Base-by-base conservation (phyloP, 2,797 vertebrate genomes). In the Mus spretus region DNA sequence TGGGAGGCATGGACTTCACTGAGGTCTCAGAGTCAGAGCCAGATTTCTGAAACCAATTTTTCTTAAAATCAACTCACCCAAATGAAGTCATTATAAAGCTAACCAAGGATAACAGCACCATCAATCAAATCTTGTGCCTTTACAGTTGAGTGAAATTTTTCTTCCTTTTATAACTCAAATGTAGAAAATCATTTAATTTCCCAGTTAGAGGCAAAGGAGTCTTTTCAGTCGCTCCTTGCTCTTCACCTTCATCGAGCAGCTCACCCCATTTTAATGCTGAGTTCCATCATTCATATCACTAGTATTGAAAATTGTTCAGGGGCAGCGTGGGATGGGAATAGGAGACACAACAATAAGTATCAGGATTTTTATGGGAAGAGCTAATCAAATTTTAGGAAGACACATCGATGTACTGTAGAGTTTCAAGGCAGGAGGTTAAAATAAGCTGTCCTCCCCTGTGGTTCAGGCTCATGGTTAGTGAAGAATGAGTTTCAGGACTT, bases 81-180 rank as follows among this genome's bases (percentile, higher is more conserved):
- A 91, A 95, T 6, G 85, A 96, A 97, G 93, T 92, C 92, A 97
- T 74, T 97, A 94, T 86, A 75, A 65, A 93, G 93, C 95, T 97
- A 98, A 98, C 97, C 97, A 97, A 98, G 96, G 92, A 78, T 96
- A 98, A 97, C n/a, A 97, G 98, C 97, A 95, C 92, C 97, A 95
- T 97, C 98, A 93, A 97, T 98, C 96, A 96, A 97, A 96, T 81
- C 96, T 90, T 82, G 81, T 92, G n/a, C 1, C 94, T 98, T 94
- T 5, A 4, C 65, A 85, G 0, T 5, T 96, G 94, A 97, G 93
- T 55, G 82, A 78, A 94, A 1, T 97, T 97, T 97, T 89, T 65
- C 90, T 96, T 95, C 53, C 74, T 40, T 96, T 94, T 96, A 82
- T 95, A 94, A 93, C 55, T 81, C 50, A 96, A 97, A 92, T 11